phyloP scores from a whole-genome alignment of 2,113 vertebrate species.

The Naja naja region DNA sequence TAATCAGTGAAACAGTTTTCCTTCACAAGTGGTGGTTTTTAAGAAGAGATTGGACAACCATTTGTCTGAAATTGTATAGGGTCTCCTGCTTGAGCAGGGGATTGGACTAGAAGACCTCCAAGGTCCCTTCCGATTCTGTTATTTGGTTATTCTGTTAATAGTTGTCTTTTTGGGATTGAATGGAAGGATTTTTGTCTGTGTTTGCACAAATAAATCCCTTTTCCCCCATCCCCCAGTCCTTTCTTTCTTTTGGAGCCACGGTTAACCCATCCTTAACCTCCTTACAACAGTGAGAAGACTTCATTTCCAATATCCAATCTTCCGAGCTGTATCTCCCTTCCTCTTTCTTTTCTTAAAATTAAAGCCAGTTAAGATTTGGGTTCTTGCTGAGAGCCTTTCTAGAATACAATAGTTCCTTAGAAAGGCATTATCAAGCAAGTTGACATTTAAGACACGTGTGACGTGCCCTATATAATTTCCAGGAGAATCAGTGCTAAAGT shows the following conservation, averaged over 20 bases:
- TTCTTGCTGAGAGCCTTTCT: slow-evolving; percentile 61
- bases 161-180: neutral
- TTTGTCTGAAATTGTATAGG: too few relatives aligned
- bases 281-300: neutral
- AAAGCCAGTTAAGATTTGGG: slow-evolving; percentile 56
- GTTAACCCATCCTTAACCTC: slow-evolving; percentile 13
- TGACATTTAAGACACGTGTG: slow-evolving; percentile 62
- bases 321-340: slow-evolving; percentile 15
- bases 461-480: slow-evolving; percentile 53
- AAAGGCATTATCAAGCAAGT: slow-evolving; percentile 69
- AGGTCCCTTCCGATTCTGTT: too few relatives aligned
- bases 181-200: neutral
- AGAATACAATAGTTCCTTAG: slow-evolving; percentile 71
- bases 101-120: too few relatives aligned
- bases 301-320: neutral
- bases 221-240: slow-evolving; percentile 48
- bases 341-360: slow-evolving; percentile 48
- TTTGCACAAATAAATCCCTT: slow-evolving; percentile 28
- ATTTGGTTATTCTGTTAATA: too few relatives aligned
- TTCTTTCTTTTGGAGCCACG: slow-evolving; percentile 17
- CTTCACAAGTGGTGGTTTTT: too few relatives aligned
- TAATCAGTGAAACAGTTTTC: too few relatives aligned
- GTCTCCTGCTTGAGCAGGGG: too few relatives aligned
- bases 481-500: slow-evolving; percentile 53
- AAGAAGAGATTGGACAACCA: too few relatives aligned